These are phyloP conservation scores for Hypselothyrea guttata DNA, from an alignment of 2,888 invertebrate species.

Conservation along the genomic window DNA sequence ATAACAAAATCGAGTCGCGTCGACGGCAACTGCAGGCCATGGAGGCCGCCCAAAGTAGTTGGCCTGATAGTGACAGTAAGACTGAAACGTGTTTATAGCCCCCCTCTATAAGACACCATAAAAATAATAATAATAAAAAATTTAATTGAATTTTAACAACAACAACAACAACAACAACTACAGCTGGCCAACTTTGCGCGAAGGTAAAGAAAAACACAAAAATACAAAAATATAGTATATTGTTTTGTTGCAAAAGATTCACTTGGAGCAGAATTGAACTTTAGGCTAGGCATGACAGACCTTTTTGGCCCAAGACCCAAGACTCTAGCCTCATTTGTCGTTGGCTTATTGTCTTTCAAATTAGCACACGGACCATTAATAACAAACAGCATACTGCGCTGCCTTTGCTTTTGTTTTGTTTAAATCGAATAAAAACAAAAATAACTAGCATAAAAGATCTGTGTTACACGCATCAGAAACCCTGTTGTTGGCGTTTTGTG, in stretches of 20 bases:
- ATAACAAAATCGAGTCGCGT: conserved; percentile 44
- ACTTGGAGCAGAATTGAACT: no score
- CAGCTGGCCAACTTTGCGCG: conserved; percentile 33
- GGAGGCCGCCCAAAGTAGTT: conserved; percentile 59
- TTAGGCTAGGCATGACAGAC: no score
- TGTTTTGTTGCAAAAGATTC: neutral
- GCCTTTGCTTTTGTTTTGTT: conserved; percentile 29
- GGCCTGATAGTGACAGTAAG: conserved; percentile 41
- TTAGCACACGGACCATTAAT: conserved; percentile 4
- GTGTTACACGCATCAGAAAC: conserved; percentile 65
- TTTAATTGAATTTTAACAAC: conserved; percentile 63
- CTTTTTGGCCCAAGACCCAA: no score
- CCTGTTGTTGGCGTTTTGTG: conserved; percentile 21
- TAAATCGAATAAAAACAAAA: conserved; percentile 3
- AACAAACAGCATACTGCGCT: no score
- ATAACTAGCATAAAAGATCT: conserved; percentile 18
- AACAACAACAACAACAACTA: conserved; percentile 17
- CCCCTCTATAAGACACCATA: conserved; percentile 51
- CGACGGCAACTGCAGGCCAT: conserved; percentile 66
- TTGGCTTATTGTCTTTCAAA: conserved; percentile 19
- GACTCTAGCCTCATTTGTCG: no score
- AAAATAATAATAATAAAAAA: conserved; percentile 30
- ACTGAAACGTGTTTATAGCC: conserved; percentile 70
- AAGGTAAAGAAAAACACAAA: conserved; percentile 60
- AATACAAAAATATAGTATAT: no score